Evolutionary conservation across 1,140 invertebrate species (phyloP), one percentile per base, ranked within the genome.

Genomic region (Oryzaephilus surinamensis): DNA sequence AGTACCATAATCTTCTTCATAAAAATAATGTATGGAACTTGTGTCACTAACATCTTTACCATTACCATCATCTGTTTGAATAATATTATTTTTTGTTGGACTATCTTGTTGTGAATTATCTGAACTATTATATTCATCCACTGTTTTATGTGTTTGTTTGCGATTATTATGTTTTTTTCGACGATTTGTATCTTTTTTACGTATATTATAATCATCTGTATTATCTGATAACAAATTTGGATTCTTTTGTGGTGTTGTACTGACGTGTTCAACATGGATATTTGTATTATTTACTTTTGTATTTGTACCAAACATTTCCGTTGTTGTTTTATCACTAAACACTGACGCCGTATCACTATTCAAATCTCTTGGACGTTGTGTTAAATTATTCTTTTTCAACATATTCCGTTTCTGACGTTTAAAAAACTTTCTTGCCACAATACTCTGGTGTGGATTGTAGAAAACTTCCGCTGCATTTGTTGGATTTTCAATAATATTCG

Each of bases 391-490:
- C 35, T 76, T 71, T 52, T 81, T 80, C 51, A 67, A 66, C 48
- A 80, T 77, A 45, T 86, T 70, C 32, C 81, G 71, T 14, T 80
- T 73, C 56, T 91, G 85, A 54, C 88, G 90, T 43, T 87, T 84
- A 60, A 93, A 93, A 61, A 92, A 93, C 52, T 88, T 90, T 43
- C 86, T 74, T 0, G 90, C 89, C 1, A 91, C 85, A 10, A 86
- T 88, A 58, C 86, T 92, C 60, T 95, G 90, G 54, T 86, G 83
- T 0, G 88, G 85, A 67, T 95, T 92, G 54, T 93, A 93, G 61
- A 93, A 95, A 61, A 86, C 74, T 50, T 89, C 80, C 0, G 81
- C 78, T 2, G 73, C 69, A 41, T 72, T 54, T 10, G 71, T 58
- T 5, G 57, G 62, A 11, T 61, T 61, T 37, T 81, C 78, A 1